phyloP scores from a whole-genome alignment of 2,113 vertebrate genomes.

The Butorides virescens region DNA sequence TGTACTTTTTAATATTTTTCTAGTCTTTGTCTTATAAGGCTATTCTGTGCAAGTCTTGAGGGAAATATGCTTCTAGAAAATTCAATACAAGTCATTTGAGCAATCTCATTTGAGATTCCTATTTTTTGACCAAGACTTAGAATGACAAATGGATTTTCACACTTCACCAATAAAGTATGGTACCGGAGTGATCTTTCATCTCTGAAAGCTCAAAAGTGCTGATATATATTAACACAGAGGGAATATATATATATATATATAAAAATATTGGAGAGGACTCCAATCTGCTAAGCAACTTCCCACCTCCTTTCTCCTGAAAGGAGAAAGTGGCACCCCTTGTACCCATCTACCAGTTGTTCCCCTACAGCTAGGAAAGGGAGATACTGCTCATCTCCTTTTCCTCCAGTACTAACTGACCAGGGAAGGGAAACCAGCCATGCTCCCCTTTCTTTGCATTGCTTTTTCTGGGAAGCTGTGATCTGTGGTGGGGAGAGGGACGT shows the following conservation, averaged over 20 bases:
- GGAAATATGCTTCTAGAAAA: not conserved
- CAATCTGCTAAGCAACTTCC: not conserved
- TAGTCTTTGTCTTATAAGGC: not conserved
- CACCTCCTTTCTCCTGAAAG: not conserved
- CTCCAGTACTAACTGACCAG: not conserved
- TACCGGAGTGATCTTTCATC: not conserved
- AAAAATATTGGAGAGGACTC: not conserved
- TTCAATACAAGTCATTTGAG: not conserved
- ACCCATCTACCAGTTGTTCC: not conserved
- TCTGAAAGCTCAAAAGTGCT: not conserved
- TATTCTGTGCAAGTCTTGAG: not conserved
- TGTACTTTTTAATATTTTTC: not conserved
- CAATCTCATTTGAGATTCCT: not conserved
- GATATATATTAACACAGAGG: not conserved
- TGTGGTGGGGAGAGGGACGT: not conserved
- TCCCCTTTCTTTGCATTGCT: not conserved
- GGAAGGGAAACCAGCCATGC: not conserved
- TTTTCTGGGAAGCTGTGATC: not conserved
- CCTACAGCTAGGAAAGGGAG: not conserved
- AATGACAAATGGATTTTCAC: not conserved
- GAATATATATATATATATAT: not conserved
- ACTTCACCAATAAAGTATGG: not conserved
- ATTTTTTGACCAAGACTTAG: not conserved
- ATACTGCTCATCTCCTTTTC: not conserved
- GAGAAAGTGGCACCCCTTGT: not conserved